A percentile compares a stretch with the other conserved stretches of the same genome.
Conservation (phyloP, 2,888 invertebrate species). For the Nemurella pictetii region DNA sequence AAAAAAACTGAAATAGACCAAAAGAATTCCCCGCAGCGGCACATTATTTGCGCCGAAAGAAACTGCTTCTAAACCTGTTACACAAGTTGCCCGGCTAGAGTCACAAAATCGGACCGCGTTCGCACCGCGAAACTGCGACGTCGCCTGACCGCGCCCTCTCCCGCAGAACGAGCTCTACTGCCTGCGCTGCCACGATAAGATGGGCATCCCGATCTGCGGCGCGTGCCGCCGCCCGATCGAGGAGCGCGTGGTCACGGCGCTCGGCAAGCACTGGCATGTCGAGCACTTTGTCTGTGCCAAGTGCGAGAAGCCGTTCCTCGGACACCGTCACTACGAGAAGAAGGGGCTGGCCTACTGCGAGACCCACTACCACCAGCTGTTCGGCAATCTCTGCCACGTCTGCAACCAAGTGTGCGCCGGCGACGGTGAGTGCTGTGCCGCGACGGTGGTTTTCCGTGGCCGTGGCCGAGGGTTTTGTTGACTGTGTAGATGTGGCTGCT, state of each 20-base stretch:
- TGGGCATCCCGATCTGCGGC: slow-evolving; percentile 99
- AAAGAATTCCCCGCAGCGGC: too few species aligned
- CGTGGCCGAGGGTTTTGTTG: too few species aligned
- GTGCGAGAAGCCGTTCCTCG: slow-evolving; percentile 99
- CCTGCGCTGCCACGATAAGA: slow-evolving; percentile 97
- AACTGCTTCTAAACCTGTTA: too few species aligned
- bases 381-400: slow-evolving; percentile 97
- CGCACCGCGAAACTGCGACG: too few species aligned
- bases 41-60: too few species aligned
- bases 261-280: slow-evolving; percentile 98
- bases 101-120: too few species aligned
- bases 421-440: slow-evolving; percentile 72
- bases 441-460: too few species aligned
- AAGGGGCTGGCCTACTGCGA: slow-evolving; percentile 99
- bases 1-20: too few species aligned
- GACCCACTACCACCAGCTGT: slow-evolving; percentile 97
- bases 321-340: slow-evolving; percentile 98
- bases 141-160: too few species aligned
- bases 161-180: slow-evolving; percentile 91
- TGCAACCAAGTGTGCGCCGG: slow-evolving; percentile 98
- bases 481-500: too few species aligned
- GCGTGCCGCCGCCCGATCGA: slow-evolving; percentile 99
- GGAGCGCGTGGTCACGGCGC: slow-evolving; percentile 96
- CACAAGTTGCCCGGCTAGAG: too few species aligned
- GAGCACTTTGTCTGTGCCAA: slow-evolving; percentile 99